Evolutionary conservation across 2,113 vertebrate genomes (phyloP).

Genomic region (Tenrec ecaudatus): DNA sequence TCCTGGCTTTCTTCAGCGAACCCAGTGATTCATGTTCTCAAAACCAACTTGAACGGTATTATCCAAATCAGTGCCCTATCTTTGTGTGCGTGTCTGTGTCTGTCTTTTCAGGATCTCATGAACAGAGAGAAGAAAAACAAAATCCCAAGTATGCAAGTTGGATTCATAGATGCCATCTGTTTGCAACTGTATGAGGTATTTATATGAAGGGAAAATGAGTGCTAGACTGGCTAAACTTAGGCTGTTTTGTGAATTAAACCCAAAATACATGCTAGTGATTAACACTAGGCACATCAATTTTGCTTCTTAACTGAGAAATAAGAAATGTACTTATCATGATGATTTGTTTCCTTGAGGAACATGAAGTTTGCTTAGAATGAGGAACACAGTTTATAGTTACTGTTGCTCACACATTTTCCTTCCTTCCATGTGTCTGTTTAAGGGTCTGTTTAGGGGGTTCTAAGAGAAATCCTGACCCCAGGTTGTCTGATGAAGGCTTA

Average conservation of each 20-base stretch:
- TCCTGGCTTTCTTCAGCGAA: background rate
- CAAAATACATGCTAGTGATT: background rate
- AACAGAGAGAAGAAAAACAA: constrained; percentile 98
- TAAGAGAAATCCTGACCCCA: background rate
- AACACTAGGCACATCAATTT: background rate
- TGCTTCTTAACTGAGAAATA: background rate
- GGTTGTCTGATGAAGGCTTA: no score
- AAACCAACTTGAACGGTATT: background rate
- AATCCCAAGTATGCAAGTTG: constrained; percentile 99
- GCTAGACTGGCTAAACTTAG: background rate
- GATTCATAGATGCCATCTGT: constrained; percentile 98
- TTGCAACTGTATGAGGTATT: constrained; percentile 97
- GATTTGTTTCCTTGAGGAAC: background rate
- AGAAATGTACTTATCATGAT: background rate
- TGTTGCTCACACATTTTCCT: background rate
- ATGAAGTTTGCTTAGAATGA: background rate
- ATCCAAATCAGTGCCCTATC: background rate
- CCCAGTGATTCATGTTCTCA: background rate
- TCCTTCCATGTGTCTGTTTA: background rate
- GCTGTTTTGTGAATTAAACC: background rate
- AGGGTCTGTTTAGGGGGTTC: no score
- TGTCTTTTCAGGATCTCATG: constrained; percentile 94
- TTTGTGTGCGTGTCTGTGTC: background rate
- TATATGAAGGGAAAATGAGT: background rate
- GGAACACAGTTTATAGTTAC: background rate